Percentiles rank a stretch among this genome's conserved stretches.
phyloP scores from a whole-genome alignment of 1,140 invertebrate species.

The Tenebrio molitor region DNA sequence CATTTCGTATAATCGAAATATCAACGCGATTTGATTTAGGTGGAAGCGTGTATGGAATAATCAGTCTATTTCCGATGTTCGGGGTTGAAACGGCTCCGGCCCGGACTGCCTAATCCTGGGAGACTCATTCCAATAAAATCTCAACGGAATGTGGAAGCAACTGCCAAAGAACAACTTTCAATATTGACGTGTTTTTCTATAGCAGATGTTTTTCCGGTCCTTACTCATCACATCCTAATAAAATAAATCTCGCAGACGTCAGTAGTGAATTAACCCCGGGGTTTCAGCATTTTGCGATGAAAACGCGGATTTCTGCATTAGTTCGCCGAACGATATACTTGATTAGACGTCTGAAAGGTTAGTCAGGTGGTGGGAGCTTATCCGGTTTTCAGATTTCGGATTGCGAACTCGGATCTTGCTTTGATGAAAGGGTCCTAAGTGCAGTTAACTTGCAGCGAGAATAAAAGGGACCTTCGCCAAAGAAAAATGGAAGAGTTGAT shows the following conservation, averaged over 20 bases:
- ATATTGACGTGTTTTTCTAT: constrained; percentile 36
- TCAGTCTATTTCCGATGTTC: constrained; percentile 47
- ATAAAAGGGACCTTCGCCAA: too few species aligned
- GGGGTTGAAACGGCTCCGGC: constrained; percentile 16
- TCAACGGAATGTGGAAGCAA: constrained; percentile 31
- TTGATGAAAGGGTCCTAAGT: too few species aligned
- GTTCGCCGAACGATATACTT: too few species aligned
- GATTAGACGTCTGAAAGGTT: too few species aligned
- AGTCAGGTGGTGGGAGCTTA: too few species aligned
- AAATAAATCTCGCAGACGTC: constrained; percentile 3
- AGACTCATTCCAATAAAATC: constrained; percentile 43
- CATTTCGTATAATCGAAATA: constrained; percentile 51
- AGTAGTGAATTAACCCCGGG: not conserved
- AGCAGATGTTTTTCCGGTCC: constrained; percentile 18
- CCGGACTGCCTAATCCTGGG: constrained; percentile 5
- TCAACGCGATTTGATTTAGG: constrained; percentile 48
- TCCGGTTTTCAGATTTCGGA: too few species aligned
- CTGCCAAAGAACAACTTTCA: constrained; percentile 36
- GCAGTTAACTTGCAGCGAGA: too few species aligned
- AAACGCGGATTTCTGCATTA: not conserved
- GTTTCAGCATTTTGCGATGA: not conserved
- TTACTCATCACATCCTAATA: constrained; percentile 18
- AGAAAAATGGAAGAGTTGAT: too few species aligned
- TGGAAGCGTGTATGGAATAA: constrained; percentile 48
- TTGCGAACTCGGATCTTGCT: too few species aligned